Conservation (phyloP, 2,888 invertebrate species). For the Mesorhabditis belari region DNA sequence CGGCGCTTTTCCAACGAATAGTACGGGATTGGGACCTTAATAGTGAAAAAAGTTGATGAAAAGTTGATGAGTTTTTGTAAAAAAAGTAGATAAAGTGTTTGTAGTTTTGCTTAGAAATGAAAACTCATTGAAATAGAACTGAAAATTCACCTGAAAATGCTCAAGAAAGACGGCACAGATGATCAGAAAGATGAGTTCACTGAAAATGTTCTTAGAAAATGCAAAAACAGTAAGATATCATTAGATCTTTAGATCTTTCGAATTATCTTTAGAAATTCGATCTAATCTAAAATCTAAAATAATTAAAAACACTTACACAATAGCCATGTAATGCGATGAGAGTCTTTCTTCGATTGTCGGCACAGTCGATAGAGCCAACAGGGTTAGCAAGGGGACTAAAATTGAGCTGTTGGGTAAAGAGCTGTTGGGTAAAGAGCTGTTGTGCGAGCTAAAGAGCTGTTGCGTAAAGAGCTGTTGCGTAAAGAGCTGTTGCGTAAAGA, state of each 20-base stretch:
- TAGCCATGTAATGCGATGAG: conserved; percentile 41
- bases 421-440: too few species aligned
- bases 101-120: too few species aligned
- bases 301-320: conserved; percentile 29
- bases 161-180: conserved; percentile 40
- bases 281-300: background rate
- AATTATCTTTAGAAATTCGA: background rate
- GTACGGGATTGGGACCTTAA: conserved; percentile 37
- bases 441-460: too few species aligned
- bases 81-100: too few species aligned
- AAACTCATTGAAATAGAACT: too few species aligned
- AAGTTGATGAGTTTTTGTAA: too few species aligned
- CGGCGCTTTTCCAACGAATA: conserved; percentile 15
- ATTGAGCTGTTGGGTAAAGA: too few species aligned
- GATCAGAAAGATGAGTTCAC: conserved; percentile 33
- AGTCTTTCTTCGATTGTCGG: conserved; percentile 42
- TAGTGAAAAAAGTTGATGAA: too few species aligned
- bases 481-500: too few species aligned
- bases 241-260: too few species aligned
- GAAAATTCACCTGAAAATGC: conserved; percentile 21
- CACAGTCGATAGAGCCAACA: conserved; percentile 37
- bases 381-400: conserved; percentile 42
- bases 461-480: too few species aligned
- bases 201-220: conserved; percentile 11
- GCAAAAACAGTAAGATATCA: too few species aligned